Base-by-base conservation (phyloP, 2,888 invertebrate species). In the Drosophila nr. fundita region DNA sequence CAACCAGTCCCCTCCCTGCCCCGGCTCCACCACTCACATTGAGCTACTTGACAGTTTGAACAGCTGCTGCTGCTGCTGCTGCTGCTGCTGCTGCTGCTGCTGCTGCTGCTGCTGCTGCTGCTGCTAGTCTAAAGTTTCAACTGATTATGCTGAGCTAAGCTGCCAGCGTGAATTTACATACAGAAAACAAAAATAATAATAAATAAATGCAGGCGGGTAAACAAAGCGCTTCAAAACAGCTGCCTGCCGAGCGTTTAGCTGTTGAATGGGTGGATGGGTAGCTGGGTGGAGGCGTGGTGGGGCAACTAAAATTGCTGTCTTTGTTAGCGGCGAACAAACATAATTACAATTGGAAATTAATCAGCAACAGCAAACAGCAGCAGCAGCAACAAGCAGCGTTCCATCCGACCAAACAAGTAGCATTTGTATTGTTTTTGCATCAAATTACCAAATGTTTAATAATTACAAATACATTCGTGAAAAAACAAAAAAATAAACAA, bases 341-440 rank as follows among this genome's bases (percentile, higher is more conserved):
- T 75, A 84, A 84, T 70, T 73, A 70, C 75, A 88, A 82, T 80
- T 85, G 75, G 57, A 85, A 84, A 75, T 72, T 82, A 78, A 87
- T 82, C 80, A 72, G 49, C 50, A 64, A 45, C 57, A 30, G 42
- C 60, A 45, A 18, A 34, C 34, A 34, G 11, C 42, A 18, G 11
- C 48, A 52, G n/a, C 55, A 61, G 53, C 34, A 27, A 58, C 65
- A 65, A 18, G 53, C 48, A 62, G 60, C 71, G 80, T 78, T 73
- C 55, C 80, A 57, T 71, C 72, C 70, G 62, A 71, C 34, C 64
- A 66, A 86, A 62, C 78, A 83, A 70, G 50, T 27, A 27, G 62
- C 67, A 63, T 29, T 67, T 55, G 58, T 61, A 55, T 73, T 73
- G 59, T 60, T 30, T n/a, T 67, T 63, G 83, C 73, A 83, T 86